A percentile compares a stretch with the other conserved stretches of the same genome.
phyloP scores from a whole-genome alignment of 2,888 invertebrate genomes.

The Trachelus iudaicus region DNA sequence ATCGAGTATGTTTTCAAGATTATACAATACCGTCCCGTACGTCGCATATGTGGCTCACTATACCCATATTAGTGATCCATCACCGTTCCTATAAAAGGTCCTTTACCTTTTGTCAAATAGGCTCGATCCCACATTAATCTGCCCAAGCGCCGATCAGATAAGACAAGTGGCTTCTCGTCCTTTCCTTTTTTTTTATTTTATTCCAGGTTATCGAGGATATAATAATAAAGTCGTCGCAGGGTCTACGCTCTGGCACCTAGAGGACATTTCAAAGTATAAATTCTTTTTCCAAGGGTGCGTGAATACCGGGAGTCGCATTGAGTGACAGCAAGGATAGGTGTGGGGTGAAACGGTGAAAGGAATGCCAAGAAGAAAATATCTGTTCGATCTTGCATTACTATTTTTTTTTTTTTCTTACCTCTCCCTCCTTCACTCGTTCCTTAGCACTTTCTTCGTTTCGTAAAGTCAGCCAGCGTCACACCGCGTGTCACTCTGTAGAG shows the following conservation, averaged over 20 bases:
- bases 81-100: slow-evolving; percentile 33
- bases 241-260: background rate
- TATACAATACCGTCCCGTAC: slow-evolving; percentile 21
- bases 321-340: background rate
- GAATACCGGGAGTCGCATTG: background rate
- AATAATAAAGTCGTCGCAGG: background rate
- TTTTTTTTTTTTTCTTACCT: background rate
- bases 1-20: slow-evolving; percentile 11
- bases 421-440: too few relatives aligned
- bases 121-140: slow-evolving; percentile 50
- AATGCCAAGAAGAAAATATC: background rate
- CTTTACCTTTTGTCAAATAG: slow-evolving; percentile 28
- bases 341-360: slow-evolving; percentile 1
- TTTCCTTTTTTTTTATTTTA: background rate
- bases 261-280: background rate
- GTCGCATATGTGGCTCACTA: slow-evolving; percentile 8
- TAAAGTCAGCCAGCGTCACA: too few relatives aligned
- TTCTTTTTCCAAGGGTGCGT: background rate
- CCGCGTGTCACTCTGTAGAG: too few relatives aligned
- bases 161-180: slow-evolving; percentile 21
- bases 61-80: slow-evolving; percentile 49
- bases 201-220: slow-evolving; percentile 7
- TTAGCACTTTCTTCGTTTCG: too few relatives aligned
- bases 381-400: background rate
- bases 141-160: slow-evolving; percentile 39